Percentiles rank a stretch among this genome's conserved stretches.
Evolutionary conservation across 2,113 vertebrate genomes (phyloP).

Genomic region (Stegostoma tigrinum): DNA sequence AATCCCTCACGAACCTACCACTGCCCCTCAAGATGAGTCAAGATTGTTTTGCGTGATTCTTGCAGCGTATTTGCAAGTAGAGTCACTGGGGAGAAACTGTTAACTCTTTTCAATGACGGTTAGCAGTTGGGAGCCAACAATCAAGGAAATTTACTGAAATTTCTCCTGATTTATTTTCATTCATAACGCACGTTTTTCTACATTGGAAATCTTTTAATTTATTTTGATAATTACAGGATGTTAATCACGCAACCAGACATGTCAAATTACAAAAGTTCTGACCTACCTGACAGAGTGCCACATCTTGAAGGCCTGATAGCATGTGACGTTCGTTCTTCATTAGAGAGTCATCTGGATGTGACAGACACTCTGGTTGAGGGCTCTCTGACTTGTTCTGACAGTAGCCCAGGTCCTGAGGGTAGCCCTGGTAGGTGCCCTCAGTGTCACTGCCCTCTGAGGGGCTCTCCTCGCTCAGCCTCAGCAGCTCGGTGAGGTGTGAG

Average conservation of each 20-base stretch:
- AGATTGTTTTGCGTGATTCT: not conserved
- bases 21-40: not conserved
- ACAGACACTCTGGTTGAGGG: not conserved
- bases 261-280: not conserved
- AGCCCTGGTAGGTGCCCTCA: not conserved
- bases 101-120: not conserved
- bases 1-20: not conserved
- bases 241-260: constrained; percentile 53
- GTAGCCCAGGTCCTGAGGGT: not conserved
- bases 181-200: not conserved
- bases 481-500: constrained; percentile 65
- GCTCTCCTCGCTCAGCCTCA: constrained; percentile 57
- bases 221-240: constrained; percentile 48
- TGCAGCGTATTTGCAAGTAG: not conserved
- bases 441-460: constrained; percentile 46
- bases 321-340: not conserved
- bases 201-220: not conserved
- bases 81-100: constrained; percentile 50
- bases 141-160: not conserved
- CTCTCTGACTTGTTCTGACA: not conserved
- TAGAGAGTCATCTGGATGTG: not conserved
- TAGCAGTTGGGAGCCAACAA: not conserved
- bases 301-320: not conserved
- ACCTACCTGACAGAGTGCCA: not conserved
- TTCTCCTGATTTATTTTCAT: constrained; percentile 48